Evolutionary conservation across 2,888 invertebrate genomes (phyloP), one percentile per base, ranked within the genome.

Genomic region (Mesorhabditis sp.): DNA sequence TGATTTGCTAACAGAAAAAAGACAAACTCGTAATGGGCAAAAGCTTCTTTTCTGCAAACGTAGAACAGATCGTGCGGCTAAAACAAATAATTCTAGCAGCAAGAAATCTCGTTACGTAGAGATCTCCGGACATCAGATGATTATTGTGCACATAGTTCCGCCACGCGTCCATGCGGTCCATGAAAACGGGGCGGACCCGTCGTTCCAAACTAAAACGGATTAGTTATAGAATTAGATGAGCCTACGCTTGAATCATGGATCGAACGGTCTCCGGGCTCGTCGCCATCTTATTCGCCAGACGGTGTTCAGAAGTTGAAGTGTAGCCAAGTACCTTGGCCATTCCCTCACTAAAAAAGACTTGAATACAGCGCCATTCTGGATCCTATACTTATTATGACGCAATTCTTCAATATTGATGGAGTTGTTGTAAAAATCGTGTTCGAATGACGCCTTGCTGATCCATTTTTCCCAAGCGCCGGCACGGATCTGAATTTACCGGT

Each of bases 381-480:
- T 28, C 28, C 28, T 28, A 28, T 43, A 83, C 82, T 79, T 80
- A 68, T 82, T 82, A 73, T 84, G 83, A 50, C 84, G 72, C 58
- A 84, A 67, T 72, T 84, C 84, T 65, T 84, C 84, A 63, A 84
- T 81, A 73, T 82, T 82, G 66, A 82, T 76, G 3, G 84, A 84
- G 69, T 84, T 84, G 74, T 84, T 84, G 72, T 82, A 82, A 71
- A 80, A 80, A 67, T 80, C 79, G 63, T 82, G 79, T 42, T 80
- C 80, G 70, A 83, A 79, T 63, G 68, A 70, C 4, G 73, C 76
- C 71, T 80, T 75, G 73, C 81, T 77, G 5, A 73, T 79, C 83
- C 82, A 83, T 68, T 79, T 78, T 63, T 82, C 80, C 82, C 83
- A 83, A 2, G 83, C 83, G 13, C 74, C 70, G 3, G 80, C 73